These are phyloP conservation scores for Spodoptera frugiperda DNA, from an alignment of 1,140 invertebrate species.

Conservation along the genomic window DNA sequence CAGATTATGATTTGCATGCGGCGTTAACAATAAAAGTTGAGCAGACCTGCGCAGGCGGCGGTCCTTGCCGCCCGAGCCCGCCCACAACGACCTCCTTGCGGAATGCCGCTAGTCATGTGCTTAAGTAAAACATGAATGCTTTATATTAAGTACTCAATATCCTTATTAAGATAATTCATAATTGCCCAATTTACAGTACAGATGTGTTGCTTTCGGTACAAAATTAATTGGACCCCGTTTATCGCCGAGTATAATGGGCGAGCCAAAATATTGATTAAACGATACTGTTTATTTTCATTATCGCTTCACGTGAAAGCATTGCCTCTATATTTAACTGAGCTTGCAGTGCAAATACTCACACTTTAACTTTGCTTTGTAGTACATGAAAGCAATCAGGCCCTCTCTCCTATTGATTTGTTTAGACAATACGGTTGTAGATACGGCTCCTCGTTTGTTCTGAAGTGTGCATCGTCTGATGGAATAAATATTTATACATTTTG, in stretches of 20 bases:
- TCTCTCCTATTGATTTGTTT: constrained; percentile 29
- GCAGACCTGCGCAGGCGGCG: constrained; percentile 51
- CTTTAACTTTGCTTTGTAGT: constrained; percentile 11
- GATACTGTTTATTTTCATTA: constrained; percentile 14
- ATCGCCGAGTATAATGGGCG: not conserved
- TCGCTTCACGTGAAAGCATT: not conserved
- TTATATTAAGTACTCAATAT: constrained; percentile 42
- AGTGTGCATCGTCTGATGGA: not conserved
- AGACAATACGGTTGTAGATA: not conserved
- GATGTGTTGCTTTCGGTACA: constrained; percentile 8
- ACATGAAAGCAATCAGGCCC: not conserved
- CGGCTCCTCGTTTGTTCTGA: constrained; percentile 5
- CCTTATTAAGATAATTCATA: constrained; percentile 24
- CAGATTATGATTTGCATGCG: constrained; percentile 67
- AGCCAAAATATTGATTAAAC: not conserved
- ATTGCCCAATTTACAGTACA: constrained; percentile 15
- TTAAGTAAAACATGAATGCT: constrained; percentile 32
- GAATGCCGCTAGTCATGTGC: constrained; percentile 33
- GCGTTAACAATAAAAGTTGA: constrained; percentile 60
- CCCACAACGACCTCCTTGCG: constrained; percentile 47
- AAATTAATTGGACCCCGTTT: constrained; percentile 31
- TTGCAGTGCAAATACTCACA: not conserved
- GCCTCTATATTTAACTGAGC: constrained; percentile 7
- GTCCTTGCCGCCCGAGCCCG: constrained; percentile 53
- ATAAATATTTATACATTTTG: constrained; percentile 1